Evolutionary conservation across 2,888 invertebrate genomes (phyloP).

Genomic region (Tupiocoris notatus): DNA sequence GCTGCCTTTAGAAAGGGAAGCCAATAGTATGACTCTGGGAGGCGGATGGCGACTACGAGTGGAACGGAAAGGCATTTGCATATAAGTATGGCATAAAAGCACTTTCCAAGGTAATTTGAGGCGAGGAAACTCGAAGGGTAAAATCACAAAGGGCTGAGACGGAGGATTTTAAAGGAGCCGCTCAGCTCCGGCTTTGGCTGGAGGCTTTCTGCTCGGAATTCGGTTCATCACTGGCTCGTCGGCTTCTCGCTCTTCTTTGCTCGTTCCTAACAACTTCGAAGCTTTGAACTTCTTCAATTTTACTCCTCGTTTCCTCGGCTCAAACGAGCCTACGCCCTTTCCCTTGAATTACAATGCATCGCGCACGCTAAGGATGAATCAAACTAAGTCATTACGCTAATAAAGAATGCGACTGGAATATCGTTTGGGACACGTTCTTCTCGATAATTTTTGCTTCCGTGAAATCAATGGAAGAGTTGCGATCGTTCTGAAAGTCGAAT

Average conservation of each 20-base stretch:
- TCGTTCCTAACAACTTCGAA: neutral
- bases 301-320: too few species aligned
- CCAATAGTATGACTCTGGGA: too few species aligned
- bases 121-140: slow-evolving; percentile 7
- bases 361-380: too few species aligned
- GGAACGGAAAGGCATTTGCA: slow-evolving; percentile 16
- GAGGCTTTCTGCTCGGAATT: neutral
- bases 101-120: slow-evolving; percentile 25
- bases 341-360: too few species aligned
- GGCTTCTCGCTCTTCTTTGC: neutral
- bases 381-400: too few species aligned
- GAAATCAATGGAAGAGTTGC: too few species aligned
- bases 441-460: too few species aligned
- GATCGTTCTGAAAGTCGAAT: too few species aligned
- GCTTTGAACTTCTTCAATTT: neutral
- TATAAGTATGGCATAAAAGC: slow-evolving; percentile 33
- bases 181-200: neutral
- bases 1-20: neutral
- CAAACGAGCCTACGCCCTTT: too few species aligned
- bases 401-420: too few species aligned
- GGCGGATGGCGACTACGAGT: neutral
- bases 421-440: too few species aligned
- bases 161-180: neutral
- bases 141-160: slow-evolving; percentile 25
- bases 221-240: slow-evolving; percentile 9